phyloP scores from a whole-genome alignment of 2,888 invertebrate genomes.

The Brenthis ino region DNA sequence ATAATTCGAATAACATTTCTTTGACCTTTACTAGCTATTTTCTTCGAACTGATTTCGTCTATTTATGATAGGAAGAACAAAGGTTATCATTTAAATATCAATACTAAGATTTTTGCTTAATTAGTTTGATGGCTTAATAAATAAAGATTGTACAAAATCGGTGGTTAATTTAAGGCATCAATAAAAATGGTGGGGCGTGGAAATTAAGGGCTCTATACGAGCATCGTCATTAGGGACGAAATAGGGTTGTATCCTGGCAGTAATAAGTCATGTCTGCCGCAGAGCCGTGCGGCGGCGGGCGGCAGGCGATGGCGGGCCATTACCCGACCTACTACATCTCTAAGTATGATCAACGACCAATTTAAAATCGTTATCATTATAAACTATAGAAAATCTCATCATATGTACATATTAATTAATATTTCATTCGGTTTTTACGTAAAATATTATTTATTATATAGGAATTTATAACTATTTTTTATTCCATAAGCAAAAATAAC shows the following conservation, averaged over 20 bases:
- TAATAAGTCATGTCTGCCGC: conserved; percentile 81
- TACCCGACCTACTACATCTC: conserved; percentile 59
- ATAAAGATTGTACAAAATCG: conserved; percentile 39
- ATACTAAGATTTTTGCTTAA: conserved; percentile 30
- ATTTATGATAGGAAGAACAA: conserved; percentile 32
- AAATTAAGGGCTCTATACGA: conserved; percentile 77
- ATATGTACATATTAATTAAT: conserved; percentile 11
- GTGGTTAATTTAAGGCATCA: conserved; percentile 74
- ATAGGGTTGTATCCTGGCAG: conserved; percentile 80
- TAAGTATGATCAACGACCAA: conserved; percentile 78
- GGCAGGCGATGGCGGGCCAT: conserved; percentile 56
- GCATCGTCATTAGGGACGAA: conserved; percentile 78
- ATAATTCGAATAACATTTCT: conserved; percentile 74
- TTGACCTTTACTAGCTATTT: conserved; percentile 55
- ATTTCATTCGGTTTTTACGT: background rate
- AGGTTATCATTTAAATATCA: conserved; percentile 31
- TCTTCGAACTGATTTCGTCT: conserved; percentile 36
- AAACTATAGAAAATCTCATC: conserved; percentile 30
- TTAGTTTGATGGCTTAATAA: conserved; percentile 22
- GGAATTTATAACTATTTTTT: too few relatives aligned
- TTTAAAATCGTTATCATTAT: conserved; percentile 57
- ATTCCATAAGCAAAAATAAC: too few relatives aligned
- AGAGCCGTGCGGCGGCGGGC: conserved; percentile 49
- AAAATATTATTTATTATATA: background rate
- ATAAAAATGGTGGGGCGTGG: conserved; percentile 79